A percentile compares a stretch with the other conserved stretches of the same genome.
phyloP scores from a whole-genome alignment of 2,888 invertebrate species.

The Leuctra nigra region DNA sequence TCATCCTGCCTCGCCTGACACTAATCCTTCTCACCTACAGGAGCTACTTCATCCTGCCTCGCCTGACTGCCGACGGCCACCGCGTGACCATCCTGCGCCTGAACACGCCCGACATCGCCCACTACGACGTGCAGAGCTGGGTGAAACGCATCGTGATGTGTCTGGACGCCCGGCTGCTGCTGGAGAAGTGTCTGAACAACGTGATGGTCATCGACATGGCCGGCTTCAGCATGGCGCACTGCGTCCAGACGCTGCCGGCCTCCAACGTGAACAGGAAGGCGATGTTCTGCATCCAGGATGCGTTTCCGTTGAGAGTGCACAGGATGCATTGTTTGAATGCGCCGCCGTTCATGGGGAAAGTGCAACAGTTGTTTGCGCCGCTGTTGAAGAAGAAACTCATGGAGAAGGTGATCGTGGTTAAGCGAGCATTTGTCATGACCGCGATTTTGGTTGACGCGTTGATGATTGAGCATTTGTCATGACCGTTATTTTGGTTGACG shows the following conservation, averaged over 20 bases:
- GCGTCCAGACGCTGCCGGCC: constrained; percentile 38
- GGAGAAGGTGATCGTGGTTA: constrained; percentile 35
- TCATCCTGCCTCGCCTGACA: background rate
- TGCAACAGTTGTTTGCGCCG: constrained; percentile 37
- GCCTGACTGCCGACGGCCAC: constrained; percentile 38
- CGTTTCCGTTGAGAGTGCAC: constrained; percentile 39
- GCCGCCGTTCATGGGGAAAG: constrained; percentile 34
- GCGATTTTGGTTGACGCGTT: too few species aligned
- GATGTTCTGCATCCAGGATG: constrained; percentile 39
- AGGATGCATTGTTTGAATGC: constrained; percentile 33
- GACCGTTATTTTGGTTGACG: too few species aligned
- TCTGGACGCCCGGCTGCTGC: constrained; percentile 37
- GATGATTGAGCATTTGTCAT: too few species aligned
- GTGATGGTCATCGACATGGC: constrained; percentile 32
- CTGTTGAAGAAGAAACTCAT: constrained; percentile 38
- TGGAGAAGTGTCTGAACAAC: constrained; percentile 38
- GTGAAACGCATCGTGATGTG: constrained; percentile 39
- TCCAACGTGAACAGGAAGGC: constrained; percentile 36
- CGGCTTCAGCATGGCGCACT: constrained; percentile 38
- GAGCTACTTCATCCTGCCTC: constrained; percentile 38
- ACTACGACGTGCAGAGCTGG: constrained; percentile 36
- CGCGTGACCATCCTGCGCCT: constrained; percentile 37
- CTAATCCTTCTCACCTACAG: constrained; percentile 29
- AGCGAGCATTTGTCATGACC: too few species aligned
- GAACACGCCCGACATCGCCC: constrained; percentile 34